Conservation (phyloP, 2,113 vertebrate species). For the Semicossyphus pulcher region DNA sequence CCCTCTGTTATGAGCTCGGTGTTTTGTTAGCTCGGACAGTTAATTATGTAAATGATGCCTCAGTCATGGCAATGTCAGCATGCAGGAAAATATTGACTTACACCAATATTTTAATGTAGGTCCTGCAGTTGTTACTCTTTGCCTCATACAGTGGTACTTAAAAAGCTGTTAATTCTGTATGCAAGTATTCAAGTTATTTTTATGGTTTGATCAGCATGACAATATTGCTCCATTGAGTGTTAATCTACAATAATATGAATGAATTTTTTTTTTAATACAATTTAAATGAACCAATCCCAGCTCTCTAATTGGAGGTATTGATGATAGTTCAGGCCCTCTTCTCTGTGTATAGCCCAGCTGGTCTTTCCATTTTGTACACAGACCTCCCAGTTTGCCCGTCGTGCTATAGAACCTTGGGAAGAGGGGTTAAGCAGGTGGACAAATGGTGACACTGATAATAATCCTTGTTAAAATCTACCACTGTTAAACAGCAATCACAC, state of each 20-base stretch:
- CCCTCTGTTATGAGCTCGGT: not conserved
- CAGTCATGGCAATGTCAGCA: not conserved
- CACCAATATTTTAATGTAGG: not conserved
- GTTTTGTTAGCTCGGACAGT: not conserved
- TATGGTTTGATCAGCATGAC: too few species aligned
- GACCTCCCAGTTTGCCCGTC: slow-evolving; percentile 49
- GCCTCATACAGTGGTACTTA: too few species aligned
- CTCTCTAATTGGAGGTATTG: slow-evolving; percentile 46
- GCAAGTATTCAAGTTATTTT: too few species aligned
- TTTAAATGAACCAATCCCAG: not conserved
- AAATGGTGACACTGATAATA: not conserved
- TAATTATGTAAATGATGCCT: slow-evolving; percentile 20
- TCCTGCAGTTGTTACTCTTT: too few species aligned
- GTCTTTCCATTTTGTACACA: slow-evolving; percentile 45
- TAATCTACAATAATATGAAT: too few species aligned
- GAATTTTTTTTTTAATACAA: too few species aligned
- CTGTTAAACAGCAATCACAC: slow-evolving; percentile 6
- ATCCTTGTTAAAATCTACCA: slow-evolving; percentile 4
- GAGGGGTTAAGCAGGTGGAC: slow-evolving; percentile 47
- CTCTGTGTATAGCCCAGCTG: slow-evolving; percentile 59
- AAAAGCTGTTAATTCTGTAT: too few species aligned
- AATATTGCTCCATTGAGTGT: too few species aligned
- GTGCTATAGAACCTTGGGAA: not conserved
- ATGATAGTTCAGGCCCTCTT: slow-evolving; percentile 37
- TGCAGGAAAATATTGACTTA: slow-evolving; percentile 5